Evolutionary conservation across 2,888 invertebrate genomes (phyloP), one percentile per base, ranked within the genome.

Genomic region (Stenolophus ochropezus): DNA sequence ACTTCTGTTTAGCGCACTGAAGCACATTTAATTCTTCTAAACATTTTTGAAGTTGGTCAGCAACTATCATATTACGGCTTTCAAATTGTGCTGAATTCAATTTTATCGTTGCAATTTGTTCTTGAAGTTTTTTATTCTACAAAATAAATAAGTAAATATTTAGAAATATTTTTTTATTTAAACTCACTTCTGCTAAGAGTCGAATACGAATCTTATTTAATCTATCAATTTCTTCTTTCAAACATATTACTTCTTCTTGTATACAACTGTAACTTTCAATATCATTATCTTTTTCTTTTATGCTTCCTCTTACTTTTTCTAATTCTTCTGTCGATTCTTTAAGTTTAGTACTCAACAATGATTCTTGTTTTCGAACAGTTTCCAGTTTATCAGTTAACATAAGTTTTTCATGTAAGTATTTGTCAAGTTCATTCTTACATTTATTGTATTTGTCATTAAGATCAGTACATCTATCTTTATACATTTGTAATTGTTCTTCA

Each of bases 71-170:
- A 69, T 86, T 87, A 20, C 85, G 85, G 25, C 86, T 86, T 79
- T 88, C 86, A 33, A 87, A 83, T 21, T 83, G 83, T 2, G 76
- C 56, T 2, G 87, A 81, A 1, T 84, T 85, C 4, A 84, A 77
- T 53, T 86, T 85, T 80, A 87, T 83, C 27, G 85, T 83, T 4
- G 83, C 79, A 42, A 86, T 84, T 84, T 88, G 86, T 1, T 84
- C 82, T 25, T 86, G 86, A 3, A 89, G 84, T 79, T 86, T 86
- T 71, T 88, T 87, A 83, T 88, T 88, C 87, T 88, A 42, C 4
- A 8, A 11, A 1, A 42, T 56, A 20, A 42, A 16, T 14, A 21
- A 74, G 8, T 18, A 20, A 25, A 42, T 51, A 21, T 53, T 23
- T 25, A 21, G 23, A 75, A 51, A 53, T 23, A 25, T 53, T 23